Evolutionary conservation across 92 coral and sea anemone species (phyloP), one percentile per base, ranked within the genome.

Genomic region (Epizoanthus rinbou): DNA sequence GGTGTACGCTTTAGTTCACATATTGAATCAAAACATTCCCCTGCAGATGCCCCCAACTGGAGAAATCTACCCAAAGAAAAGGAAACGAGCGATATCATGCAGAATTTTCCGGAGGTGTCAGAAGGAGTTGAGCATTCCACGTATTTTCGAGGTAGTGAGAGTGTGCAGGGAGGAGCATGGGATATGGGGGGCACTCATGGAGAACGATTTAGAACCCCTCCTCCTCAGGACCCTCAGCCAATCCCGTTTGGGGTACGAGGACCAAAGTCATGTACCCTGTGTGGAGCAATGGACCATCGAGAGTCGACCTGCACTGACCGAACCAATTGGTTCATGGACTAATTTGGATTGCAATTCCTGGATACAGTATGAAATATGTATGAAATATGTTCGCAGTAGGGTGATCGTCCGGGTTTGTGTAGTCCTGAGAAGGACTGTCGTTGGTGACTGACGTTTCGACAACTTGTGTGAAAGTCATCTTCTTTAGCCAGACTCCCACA

Each of bases 171-270:
- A 76, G 82, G 21, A 28, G 11, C 58, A 4, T 76, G 54, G 69
- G 22, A 21, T 39, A 4, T 39, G 18, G 82, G 35, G 33, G 57
- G 69, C 54, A 3, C 82, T 15, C 56, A 39, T 60, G 70, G 82
- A 18, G 69, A 76, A n/a, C 10, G 70, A 23, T 76, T 76, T 76
- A 60, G 82, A 60, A 16, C 82, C 21, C 69, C 82, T 43, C 57
- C 70, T 1, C 57, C 71, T n/a, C 70, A 62, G 59, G 58, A 37
- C 16, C 58, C 57, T 8, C 41, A 62, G n/a, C 70, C 70, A 3
- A 78, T 25, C 58, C 82, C 82, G 2, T 78, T 78, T 78, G 82
- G 82, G 7, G 22, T 76, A 17, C 64, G 64, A 59, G 82, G 82
- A 18, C 82, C 82, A 13, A 76, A 59, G 45, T 54, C 82, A 33